Evolutionary conservation across 2,113 vertebrate genomes (phyloP).

Genomic region (Seriola rivoliana): DNA sequence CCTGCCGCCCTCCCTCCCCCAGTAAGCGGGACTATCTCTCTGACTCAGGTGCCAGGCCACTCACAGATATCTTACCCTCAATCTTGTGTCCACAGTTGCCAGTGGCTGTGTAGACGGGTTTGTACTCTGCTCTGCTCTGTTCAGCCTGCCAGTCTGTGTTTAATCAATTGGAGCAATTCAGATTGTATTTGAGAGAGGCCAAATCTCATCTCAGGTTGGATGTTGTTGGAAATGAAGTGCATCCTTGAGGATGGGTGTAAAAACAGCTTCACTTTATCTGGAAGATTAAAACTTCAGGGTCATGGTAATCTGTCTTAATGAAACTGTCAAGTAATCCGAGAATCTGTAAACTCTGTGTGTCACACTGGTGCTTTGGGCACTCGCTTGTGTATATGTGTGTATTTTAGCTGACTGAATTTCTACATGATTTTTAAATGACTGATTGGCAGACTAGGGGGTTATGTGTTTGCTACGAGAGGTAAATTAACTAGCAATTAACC

Average conservation of each 20-base stretch:
- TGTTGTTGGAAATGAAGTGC: constrained; percentile 69
- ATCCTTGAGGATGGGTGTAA: constrained; percentile 61
- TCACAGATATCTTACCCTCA: constrained; percentile 74
- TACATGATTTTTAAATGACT: constrained; percentile 51
- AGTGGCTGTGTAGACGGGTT: constrained; percentile 61
- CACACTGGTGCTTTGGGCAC: neutral
- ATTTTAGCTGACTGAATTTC: constrained; percentile 38
- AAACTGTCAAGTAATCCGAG: constrained; percentile 71
- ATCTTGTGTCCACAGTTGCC: constrained; percentile 79
- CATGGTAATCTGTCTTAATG: constrained; percentile 68
- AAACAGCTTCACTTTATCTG: constrained; percentile 69
- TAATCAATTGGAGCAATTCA: constrained; percentile 76
- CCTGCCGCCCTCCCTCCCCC: neutral
- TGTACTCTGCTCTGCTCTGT: constrained; percentile 73
- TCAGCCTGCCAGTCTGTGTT: constrained; percentile 73
- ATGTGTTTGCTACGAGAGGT: constrained; percentile 62
- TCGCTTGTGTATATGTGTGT: neutral
- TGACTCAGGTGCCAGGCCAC: constrained; percentile 70
- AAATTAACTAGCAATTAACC: constrained; percentile 76
- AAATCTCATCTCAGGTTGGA: constrained; percentile 67
- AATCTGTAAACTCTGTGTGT: constrained; percentile 52
- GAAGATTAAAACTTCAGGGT: constrained; percentile 75
- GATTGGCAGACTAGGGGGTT: constrained; percentile 67
- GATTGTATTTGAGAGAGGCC: constrained; percentile 70
- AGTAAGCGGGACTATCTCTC: constrained; percentile 70